Conservation (phyloP, 2,797 vertebrate species). For the Neosilurus hyrtlii region DNA sequence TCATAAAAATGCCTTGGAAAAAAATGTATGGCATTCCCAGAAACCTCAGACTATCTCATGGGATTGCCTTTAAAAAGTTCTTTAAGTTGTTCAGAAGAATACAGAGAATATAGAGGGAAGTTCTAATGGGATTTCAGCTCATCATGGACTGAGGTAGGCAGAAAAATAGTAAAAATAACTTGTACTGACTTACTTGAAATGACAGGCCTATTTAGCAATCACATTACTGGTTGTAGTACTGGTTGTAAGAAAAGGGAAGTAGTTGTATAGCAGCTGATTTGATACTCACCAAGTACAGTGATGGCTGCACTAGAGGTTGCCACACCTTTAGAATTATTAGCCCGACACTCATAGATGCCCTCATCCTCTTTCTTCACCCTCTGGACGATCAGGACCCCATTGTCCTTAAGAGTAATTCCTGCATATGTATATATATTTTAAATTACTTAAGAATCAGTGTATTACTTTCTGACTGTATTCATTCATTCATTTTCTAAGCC, state of each 20-base stretch:
- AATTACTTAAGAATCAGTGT: not conserved
- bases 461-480: not conserved
- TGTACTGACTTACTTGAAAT: not conserved
- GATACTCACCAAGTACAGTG: conserved; percentile 80
- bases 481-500: too few species aligned
- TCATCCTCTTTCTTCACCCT: conserved; percentile 91
- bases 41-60: conserved; percentile 59
- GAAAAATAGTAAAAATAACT: not conserved
- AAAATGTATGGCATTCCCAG: conserved; percentile 70
- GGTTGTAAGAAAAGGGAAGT: conserved; percentile 2
- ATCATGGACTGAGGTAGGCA: conserved; percentile 34
- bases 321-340: conserved; percentile 77
- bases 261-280: not conserved
- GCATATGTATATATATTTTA: conserved; percentile 59
- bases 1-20: conserved; percentile 70
- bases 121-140: conserved; percentile 34
- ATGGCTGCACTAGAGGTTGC: conserved; percentile 79
- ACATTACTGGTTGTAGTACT: not conserved
- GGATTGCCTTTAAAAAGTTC: conserved; percentile 54
- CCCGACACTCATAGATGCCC: conserved; percentile 84
- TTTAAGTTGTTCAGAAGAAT: conserved; percentile 59
- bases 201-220: not conserved
- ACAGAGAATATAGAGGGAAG: conserved; percentile 41
- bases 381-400: conserved; percentile 80
- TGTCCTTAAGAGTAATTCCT: conserved; percentile 80